Evolutionary conservation across 1,140 invertebrate species (phyloP), one percentile per base, ranked within the genome.

Genomic region (Riptortus pedestris): DNA sequence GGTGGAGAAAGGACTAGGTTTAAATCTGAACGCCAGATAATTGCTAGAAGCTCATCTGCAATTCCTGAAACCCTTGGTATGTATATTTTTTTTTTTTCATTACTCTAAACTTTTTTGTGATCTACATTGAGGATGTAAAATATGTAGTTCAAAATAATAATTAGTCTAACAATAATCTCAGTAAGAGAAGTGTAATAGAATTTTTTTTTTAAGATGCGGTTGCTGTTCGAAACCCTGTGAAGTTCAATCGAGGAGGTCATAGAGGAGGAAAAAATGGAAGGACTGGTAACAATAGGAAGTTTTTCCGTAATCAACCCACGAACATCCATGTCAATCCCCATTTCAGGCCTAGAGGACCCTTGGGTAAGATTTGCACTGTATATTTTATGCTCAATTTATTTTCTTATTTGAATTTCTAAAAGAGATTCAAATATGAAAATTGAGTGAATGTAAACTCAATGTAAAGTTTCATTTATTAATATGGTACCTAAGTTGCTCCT

Each of bases 41-140:
- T 29, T 24, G 27, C 52, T 1, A 57, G 29, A 43, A 64, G 26
- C 52, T n/a, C 57, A 12, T 59, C 57, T 16, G 57, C 63, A 0
- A 64, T 64, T 58, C 63, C 63, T 28, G 63, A 64, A 24, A 58
- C 63, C 22, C 33, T 64, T 22, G 63, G 63, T 64, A 9, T n/a
- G 47, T 48, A 28, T 33, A 20, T 33, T 7, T 2, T 1, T 60
- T 31, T 12, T n/a, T 57, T 57, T 18, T 57, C 24, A 24, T 55
- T 55, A 57, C n/a, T n/a, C n/a, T n/a, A n/a, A n/a, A n/a, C n/a
- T n/a, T n/a, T n/a, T n/a, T n/a, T n/a, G n/a, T n/a, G n/a, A n/a
- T n/a, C n/a, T n/a, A n/a, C n/a, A n/a, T n/a, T n/a, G n/a, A n/a
- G n/a, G n/a, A n/a, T n/a, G n/a, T n/a, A n/a, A n/a, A n/a, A n/a